phyloP scores from a whole-genome alignment of 1,140 invertebrate species.

The Frieseomelitta varia region DNA sequence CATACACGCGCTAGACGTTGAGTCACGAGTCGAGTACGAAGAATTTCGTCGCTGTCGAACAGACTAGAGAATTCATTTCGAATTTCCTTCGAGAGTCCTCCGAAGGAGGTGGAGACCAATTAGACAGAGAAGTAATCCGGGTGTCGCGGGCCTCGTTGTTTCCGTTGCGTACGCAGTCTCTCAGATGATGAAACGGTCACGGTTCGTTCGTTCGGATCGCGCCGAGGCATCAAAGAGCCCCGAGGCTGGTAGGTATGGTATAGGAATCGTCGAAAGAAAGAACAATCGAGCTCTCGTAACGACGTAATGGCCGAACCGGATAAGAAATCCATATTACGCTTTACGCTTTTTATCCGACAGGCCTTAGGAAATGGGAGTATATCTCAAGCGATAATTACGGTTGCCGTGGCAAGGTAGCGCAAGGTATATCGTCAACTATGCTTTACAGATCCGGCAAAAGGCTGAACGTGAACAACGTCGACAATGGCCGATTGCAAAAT shows the following conservation, averaged over 20 bases:
- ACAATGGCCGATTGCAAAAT: slow-evolving; percentile 62
- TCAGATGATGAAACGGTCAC: slow-evolving; percentile 60
- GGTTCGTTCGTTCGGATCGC: slow-evolving; percentile 61
- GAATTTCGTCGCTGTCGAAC: too few relatives aligned
- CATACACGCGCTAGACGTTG: too few relatives aligned
- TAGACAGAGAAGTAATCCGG: slow-evolving; percentile 10
- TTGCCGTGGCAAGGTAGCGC: background rate
- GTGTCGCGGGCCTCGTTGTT: slow-evolving; percentile 10
- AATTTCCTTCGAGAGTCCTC: too few relatives aligned
- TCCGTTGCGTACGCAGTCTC: slow-evolving; percentile 41
- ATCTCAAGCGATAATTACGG: slow-evolving; percentile 36
- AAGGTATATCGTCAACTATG: background rate
- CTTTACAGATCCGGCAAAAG: background rate
- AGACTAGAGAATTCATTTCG: too few relatives aligned
- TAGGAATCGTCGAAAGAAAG: slow-evolving; percentile 56
- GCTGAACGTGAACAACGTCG: background rate
- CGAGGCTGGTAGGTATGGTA: too few relatives aligned
- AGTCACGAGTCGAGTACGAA: too few relatives aligned
- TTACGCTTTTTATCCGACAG: background rate
- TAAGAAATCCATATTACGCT: slow-evolving; percentile 50
- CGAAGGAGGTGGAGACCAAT: background rate
- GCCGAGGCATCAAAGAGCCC: slow-evolving; percentile 50
- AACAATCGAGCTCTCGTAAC: slow-evolving; percentile 48
- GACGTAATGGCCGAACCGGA: slow-evolving; percentile 48
- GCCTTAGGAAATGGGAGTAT: slow-evolving; percentile 1